Percentiles rank a stretch among this genome's conserved stretches.
Conservation (phyloP, 2,797 vertebrate genomes). For the Myripristis jacobus region DNA sequence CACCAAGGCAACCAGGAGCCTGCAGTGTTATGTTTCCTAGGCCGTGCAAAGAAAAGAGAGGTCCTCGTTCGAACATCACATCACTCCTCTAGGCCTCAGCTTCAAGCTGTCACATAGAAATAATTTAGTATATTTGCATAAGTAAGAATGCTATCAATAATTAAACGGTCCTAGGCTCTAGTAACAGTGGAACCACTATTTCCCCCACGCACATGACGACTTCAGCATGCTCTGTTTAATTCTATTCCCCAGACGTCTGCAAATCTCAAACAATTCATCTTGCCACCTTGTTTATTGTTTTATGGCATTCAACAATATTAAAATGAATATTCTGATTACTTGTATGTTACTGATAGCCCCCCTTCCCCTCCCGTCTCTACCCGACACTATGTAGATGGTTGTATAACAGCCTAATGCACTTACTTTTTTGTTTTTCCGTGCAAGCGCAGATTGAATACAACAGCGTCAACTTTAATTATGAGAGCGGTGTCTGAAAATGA, state of each 20-base stretch:
- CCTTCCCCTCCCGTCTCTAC: background rate
- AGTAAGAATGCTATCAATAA: constrained; percentile 86
- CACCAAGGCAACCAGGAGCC: constrained; percentile 76
- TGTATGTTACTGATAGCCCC: background rate
- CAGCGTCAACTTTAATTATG: constrained; percentile 71
- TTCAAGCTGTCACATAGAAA: constrained; percentile 85
- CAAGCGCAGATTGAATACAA: constrained; percentile 51
- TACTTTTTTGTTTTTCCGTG: constrained; percentile 31
- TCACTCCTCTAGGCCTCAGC: constrained; percentile 76
- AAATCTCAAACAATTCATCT: constrained; percentile 32
- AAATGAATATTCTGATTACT: constrained; percentile 41
- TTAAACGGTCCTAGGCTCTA: constrained; percentile 70
- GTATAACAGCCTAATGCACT: constrained; percentile 19
- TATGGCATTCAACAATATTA: constrained; percentile 37
- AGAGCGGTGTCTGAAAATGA: constrained; percentile 68
- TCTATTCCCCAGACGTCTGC: constrained; percentile 42
- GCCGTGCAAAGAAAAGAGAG: constrained; percentile 69
- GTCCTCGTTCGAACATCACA: constrained; percentile 79
- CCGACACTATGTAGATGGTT: constrained; percentile 33
- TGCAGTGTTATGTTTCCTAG: constrained; percentile 77
- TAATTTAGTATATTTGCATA: constrained; percentile 88
- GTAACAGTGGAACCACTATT: constrained; percentile 45
- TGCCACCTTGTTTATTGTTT: constrained; percentile 50
- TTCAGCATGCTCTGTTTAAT: constrained; percentile 51
- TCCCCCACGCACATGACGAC: constrained; percentile 40